Percentiles rank a stretch among this genome's conserved stretches.
Evolutionary conservation across 1,140 invertebrate species (phyloP).

Genomic region (Stenopsyche tienmushanensis): DNA sequence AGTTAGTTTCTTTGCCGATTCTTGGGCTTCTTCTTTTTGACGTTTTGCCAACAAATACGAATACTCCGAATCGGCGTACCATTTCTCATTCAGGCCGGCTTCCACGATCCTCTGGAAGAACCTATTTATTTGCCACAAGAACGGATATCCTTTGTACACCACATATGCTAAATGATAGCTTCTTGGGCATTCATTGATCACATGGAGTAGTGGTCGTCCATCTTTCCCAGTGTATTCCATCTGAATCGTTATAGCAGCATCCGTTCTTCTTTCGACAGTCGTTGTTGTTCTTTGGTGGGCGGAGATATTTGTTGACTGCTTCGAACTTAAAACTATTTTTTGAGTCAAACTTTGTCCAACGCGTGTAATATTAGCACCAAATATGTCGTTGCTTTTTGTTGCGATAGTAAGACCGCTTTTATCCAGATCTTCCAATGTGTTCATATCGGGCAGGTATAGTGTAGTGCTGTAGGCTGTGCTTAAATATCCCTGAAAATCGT

Average conservation of each 20-base stretch:
- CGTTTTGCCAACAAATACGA: conserved; percentile 17
- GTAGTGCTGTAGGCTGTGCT: conserved; percentile 43
- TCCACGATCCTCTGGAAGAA: conserved; percentile 26
- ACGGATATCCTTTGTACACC: conserved; percentile 43
- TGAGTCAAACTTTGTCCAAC: conserved; percentile 38
- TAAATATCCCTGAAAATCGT: conserved; percentile 40
- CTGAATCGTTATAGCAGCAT: conserved; percentile 35
- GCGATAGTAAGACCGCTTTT: conserved; percentile 44
- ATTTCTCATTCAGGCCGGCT: conserved; percentile 33
- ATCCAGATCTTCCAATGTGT: conserved; percentile 47
- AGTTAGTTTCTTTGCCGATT: conserved; percentile 39
- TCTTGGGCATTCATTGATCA: conserved; percentile 49
- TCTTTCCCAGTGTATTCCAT: conserved; percentile 30
- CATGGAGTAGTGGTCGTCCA: conserved; percentile 45
- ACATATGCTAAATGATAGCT: conserved; percentile 47
- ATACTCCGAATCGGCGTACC: conserved; percentile 32
- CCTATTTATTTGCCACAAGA: conserved; percentile 40
- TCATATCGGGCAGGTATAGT: conserved; percentile 47
- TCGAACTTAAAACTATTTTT: conserved; percentile 35
- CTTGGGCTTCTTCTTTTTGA: conserved; percentile 12
- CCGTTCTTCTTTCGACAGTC: conserved; percentile 42
- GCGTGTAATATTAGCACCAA: conserved; percentile 39
- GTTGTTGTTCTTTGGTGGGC: conserved; percentile 43
- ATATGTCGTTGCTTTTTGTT: conserved; percentile 43
- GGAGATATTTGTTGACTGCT: conserved; percentile 22